Evolutionary conservation across 2,888 invertebrate species (phyloP).

Genomic region (Noctua fimbriata): DNA sequence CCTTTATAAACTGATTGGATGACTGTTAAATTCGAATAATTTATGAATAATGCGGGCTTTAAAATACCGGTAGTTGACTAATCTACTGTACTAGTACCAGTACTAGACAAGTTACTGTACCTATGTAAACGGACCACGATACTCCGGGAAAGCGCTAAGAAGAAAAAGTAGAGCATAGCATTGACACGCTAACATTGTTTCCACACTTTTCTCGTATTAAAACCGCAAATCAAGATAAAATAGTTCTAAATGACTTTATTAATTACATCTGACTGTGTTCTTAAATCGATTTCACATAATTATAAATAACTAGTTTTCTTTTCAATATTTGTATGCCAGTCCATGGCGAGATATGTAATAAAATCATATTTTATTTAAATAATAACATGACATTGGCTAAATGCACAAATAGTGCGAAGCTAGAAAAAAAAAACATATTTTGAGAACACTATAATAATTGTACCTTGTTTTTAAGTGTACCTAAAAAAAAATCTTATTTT

Average conservation of each 20-base stretch:
- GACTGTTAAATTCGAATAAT: background rate
- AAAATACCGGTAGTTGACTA: background rate
- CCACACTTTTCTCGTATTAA: background rate
- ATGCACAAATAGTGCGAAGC: no score
- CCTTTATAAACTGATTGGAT: background rate
- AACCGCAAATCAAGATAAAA: conserved; percentile 10
- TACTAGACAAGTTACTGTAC: background rate
- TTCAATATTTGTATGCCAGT: background rate
- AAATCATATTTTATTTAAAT: background rate
- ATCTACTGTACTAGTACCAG: background rate
- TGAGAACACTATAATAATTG: background rate
- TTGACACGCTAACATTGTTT: conserved; percentile 22
- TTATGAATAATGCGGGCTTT: background rate
- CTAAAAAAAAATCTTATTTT: background rate
- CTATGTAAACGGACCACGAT: conserved; percentile 26
- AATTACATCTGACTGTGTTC: background rate
- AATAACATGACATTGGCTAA: no score
- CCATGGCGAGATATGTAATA: background rate
- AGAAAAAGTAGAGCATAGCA: conserved; percentile 15
- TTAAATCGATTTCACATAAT: background rate
- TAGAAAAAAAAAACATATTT: no score
- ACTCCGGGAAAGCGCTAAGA: conserved; percentile 12
- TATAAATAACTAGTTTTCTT: background rate
- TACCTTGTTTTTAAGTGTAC: background rate
- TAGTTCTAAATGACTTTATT: conserved; percentile 4